Percentiles rank a stretch among this genome's conserved stretches.
These are phyloP conservation scores for Tenebrio molitor DNA, from an alignment of 1,140 invertebrate genomes.

Conservation along the genomic window DNA sequence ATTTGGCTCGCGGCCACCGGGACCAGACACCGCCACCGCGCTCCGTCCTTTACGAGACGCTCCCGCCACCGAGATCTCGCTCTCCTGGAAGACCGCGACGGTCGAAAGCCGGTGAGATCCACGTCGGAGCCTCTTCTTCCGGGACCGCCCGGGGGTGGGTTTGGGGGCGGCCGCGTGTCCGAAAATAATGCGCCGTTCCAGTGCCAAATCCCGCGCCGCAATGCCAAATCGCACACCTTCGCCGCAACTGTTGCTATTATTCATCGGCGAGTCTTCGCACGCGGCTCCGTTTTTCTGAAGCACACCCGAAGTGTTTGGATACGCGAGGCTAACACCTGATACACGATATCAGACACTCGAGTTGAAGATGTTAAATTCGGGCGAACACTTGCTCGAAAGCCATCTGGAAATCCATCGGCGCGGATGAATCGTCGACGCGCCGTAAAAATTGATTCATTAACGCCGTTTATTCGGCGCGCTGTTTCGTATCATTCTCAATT, in stretches of 20 bases:
- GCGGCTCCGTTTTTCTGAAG: background rate
- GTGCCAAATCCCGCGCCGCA: background rate
- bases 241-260: background rate
- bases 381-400: slow-evolving; percentile 29
- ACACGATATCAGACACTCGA: slow-evolving; percentile 1
- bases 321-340: slow-evolving; percentile 1
- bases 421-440: slow-evolving; percentile 18
- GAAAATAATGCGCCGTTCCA: background rate
- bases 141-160: background rate
- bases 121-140: no score
- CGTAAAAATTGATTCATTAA: slow-evolving; percentile 38
- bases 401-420: slow-evolving; percentile 42
- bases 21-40: slow-evolving; percentile 38
- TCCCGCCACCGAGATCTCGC: background rate
- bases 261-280: background rate
- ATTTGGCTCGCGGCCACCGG: slow-evolving; percentile 29
- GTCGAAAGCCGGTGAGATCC: no score
- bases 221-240: background rate
- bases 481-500: slow-evolving; percentile 34
- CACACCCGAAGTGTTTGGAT: slow-evolving; percentile 4
- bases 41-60: slow-evolving; percentile 25
- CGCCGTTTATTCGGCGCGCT: slow-evolving; percentile 2
- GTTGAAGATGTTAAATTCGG: slow-evolving; percentile 11
- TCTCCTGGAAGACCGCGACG: no score
- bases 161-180: background rate